Percentiles rank a stretch among this genome's conserved stretches.
Evolutionary conservation across 1,140 invertebrate genomes (phyloP).

Genomic region (Drosophila watanabei): DNA sequence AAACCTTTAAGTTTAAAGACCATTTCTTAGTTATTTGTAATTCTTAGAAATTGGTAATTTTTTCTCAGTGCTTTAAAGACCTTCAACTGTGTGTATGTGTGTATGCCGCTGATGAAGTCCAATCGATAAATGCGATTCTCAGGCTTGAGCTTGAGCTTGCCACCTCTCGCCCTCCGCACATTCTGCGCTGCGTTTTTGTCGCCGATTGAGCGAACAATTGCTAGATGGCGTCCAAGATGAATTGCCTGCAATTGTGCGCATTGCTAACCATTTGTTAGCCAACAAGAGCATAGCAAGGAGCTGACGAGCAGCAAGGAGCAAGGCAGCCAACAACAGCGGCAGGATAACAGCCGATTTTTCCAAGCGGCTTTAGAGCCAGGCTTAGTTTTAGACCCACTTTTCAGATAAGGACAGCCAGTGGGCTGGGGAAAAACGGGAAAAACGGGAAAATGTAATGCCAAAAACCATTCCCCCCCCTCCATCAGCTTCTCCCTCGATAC

Average conservation of each 20-base stretch:
- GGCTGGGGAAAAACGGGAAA: constrained; percentile 22
- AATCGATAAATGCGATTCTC: constrained; percentile 73
- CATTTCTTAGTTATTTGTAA: background rate
- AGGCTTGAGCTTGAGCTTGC: constrained; percentile 16
- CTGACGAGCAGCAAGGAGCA: constrained; percentile 3
- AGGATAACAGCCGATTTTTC: constrained; percentile 4
- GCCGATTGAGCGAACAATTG: constrained; percentile 77
- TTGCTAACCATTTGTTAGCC: constrained; percentile 74
- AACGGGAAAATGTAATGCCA: constrained; percentile 21
- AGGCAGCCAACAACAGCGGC: constrained; percentile 7
- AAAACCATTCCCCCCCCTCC: background rate
- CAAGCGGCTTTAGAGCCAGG: constrained; percentile 18
- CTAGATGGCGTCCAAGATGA: constrained; percentile 71
- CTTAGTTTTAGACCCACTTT: constrained; percentile 22
- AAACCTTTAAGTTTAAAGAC: background rate
- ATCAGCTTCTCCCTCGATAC: constrained; percentile 13
- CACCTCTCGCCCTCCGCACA: constrained; percentile 10
- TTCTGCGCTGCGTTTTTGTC: constrained; percentile 63
- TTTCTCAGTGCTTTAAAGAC: background rate
- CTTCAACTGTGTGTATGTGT: constrained; percentile 41
- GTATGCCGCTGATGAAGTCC: constrained; percentile 56
- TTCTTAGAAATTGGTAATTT: background rate
- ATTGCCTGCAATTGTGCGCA: constrained; percentile 82
- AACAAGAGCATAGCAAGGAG: constrained; percentile 18
- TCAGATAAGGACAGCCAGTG: constrained; percentile 6